phyloP scores from a whole-genome alignment of 2,888 invertebrate genomes.

The Nomada flava region DNA sequence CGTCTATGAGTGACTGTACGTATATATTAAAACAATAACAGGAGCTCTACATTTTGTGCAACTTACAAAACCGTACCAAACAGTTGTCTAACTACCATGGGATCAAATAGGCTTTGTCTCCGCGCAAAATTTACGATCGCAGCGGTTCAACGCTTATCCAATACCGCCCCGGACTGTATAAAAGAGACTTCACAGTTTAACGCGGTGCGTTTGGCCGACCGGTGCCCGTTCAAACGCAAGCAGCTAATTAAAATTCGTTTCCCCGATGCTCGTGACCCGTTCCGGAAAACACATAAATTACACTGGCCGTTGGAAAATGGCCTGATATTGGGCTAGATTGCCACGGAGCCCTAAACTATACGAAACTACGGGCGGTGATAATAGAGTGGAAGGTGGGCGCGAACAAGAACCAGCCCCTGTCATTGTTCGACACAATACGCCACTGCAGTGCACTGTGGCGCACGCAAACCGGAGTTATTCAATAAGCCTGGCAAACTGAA shows the following conservation, averaged over 20 bases:
- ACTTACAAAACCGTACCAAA: background rate
- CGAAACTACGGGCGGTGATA: background rate
- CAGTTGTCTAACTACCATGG: background rate
- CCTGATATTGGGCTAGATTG: background rate
- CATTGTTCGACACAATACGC: constrained; percentile 18
- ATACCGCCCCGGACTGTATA: background rate
- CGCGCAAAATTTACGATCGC: background rate
- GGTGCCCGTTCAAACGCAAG: background rate
- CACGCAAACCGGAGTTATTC: constrained; percentile 8
- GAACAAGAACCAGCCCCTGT: constrained; percentile 4
- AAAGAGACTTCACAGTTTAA: background rate
- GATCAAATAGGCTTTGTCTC: background rate
- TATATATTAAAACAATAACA: background rate
- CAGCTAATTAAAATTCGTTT: constrained; percentile 24
- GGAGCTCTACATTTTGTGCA: background rate
- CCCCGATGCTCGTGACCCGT: background rate
- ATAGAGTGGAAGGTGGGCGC: constrained; percentile 9
- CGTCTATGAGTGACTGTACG: no score
- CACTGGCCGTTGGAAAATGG: constrained; percentile 16
- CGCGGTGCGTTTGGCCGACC: background rate
- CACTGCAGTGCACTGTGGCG: background rate
- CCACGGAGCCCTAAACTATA: background rate
- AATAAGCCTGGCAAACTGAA: constrained; percentile 12
- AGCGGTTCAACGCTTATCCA: no score
- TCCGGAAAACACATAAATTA: constrained; percentile 26